phyloP scores from a whole-genome alignment of 2,113 vertebrate species.

The Carassius carassius region DNA sequence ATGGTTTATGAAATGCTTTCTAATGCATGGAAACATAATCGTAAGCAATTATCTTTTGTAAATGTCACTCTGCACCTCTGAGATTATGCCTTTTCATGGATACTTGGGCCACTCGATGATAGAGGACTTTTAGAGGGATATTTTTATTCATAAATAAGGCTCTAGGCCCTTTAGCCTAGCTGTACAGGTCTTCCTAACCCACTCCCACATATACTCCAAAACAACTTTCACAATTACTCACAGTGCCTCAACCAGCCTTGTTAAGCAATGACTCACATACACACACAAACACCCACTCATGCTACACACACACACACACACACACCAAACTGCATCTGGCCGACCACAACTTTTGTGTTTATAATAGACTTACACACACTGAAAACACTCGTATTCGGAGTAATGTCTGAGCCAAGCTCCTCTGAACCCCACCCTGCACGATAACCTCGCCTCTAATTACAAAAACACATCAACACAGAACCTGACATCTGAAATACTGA shows the following conservation, averaged over 20 bases:
- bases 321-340: conserved; percentile 18
- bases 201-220: conserved; percentile 39
- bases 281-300: conserved; percentile 7
- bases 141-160: conserved; percentile 37
- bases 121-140: conserved; percentile 33
- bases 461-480: background rate
- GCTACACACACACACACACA: background rate
- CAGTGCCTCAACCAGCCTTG: background rate
- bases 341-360: conserved; percentile 13
- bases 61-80: conserved; percentile 20
- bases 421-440: background rate
- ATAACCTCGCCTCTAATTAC: background rate
- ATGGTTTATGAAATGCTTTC: background rate
- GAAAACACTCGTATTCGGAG: background rate
- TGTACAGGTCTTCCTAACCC: conserved; percentile 21
- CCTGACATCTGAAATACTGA: background rate
- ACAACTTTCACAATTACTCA: conserved; percentile 25
- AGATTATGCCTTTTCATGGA: background rate
- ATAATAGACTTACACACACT: conserved; percentile 1
- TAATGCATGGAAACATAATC: background rate
- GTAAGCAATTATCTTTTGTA: background rate
- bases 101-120: conserved; percentile 13
- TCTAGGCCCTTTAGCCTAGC: conserved; percentile 18
- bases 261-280: background rate
- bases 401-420: background rate